Percentiles rank a stretch among this genome's conserved stretches.
Conservation (phyloP, 2,888 invertebrate species). For the Ephialtes manifestator region DNA sequence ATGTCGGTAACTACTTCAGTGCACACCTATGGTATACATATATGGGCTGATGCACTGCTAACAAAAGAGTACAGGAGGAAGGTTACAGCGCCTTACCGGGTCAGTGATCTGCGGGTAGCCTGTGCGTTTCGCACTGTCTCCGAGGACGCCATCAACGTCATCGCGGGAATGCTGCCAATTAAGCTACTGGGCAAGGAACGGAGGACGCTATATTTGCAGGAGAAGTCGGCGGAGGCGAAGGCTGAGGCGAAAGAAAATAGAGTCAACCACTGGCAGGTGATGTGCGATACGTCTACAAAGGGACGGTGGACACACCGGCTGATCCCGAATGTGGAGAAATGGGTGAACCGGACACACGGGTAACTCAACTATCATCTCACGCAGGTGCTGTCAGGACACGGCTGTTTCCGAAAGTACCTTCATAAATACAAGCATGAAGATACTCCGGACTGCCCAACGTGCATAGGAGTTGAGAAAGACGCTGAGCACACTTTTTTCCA, state of each 20-base stretch:
- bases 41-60: slow-evolving; percentile 35
- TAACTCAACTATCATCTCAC: too few relatives aligned
- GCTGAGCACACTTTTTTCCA: too few relatives aligned
- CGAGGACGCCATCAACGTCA: slow-evolving; percentile 60
- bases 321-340: too few relatives aligned
- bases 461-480: too few relatives aligned
- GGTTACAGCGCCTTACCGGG: slow-evolving; percentile 32
- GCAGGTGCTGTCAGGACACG: too few relatives aligned
- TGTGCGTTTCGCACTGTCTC: slow-evolving; percentile 67
- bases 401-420: too few relatives aligned
- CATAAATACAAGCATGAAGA: too few relatives aligned
- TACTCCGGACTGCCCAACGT: too few relatives aligned
- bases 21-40: too few relatives aligned
- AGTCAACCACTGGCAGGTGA: slow-evolving; percentile 63
- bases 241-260: background rate
- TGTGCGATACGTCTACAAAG: too few relatives aligned
- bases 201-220: slow-evolving; percentile 36
- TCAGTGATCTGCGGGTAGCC: slow-evolving; percentile 59
- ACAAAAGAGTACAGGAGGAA: slow-evolving; percentile 30
- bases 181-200: slow-evolving; percentile 55
- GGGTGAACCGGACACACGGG: too few relatives aligned
- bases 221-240: background rate
- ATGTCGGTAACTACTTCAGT: slow-evolving; percentile 53
- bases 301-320: too few relatives aligned
- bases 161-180: slow-evolving; percentile 60